Conservation (phyloP, 2,888 invertebrate species). For the Scrobipalpa atriplicella region DNA sequence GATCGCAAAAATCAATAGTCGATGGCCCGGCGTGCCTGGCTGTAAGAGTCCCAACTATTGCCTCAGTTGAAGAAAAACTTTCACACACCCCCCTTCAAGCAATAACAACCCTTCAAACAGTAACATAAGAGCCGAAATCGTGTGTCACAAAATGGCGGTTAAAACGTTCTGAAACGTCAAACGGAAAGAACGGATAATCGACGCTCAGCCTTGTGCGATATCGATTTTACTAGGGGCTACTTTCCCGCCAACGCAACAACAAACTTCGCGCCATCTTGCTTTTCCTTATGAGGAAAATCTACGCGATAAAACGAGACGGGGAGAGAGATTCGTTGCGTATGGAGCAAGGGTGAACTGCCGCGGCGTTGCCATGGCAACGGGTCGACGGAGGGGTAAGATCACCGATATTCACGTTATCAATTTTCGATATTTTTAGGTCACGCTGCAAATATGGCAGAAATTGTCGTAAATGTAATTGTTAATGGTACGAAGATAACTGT, state of each 20-base stretch:
- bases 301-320: slow-evolving; percentile 48
- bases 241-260: slow-evolving; percentile 52
- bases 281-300: slow-evolving; percentile 33
- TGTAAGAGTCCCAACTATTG: slow-evolving; percentile 42
- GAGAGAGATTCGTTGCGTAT: slow-evolving; percentile 33
- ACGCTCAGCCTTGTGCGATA: slow-evolving; percentile 83
- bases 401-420: slow-evolving; percentile 69
- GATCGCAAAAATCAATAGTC: slow-evolving; percentile 78
- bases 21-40: slow-evolving; percentile 57
- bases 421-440: slow-evolving; percentile 73
- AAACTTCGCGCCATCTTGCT: slow-evolving; percentile 48
- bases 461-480: slow-evolving; percentile 55
- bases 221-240: slow-evolving; percentile 77
- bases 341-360: slow-evolving; percentile 51
- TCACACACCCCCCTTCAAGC: slow-evolving; percentile 25
- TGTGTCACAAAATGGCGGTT: background rate
- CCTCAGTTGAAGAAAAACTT: slow-evolving; percentile 34
- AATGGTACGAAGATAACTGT: slow-evolving; percentile 48
- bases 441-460: slow-evolving; percentile 50
- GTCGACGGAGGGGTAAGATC: slow-evolving; percentile 71
- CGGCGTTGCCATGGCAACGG: slow-evolving; percentile 71
- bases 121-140: slow-evolving; percentile 33
- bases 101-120: slow-evolving; percentile 32
- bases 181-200: slow-evolving; percentile 72
- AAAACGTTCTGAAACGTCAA: background rate